Percentiles rank a stretch among this genome's conserved stretches.
Evolutionary conservation across 2,113 vertebrate genomes (phyloP).

Genomic region (Procavia capensis): DNA sequence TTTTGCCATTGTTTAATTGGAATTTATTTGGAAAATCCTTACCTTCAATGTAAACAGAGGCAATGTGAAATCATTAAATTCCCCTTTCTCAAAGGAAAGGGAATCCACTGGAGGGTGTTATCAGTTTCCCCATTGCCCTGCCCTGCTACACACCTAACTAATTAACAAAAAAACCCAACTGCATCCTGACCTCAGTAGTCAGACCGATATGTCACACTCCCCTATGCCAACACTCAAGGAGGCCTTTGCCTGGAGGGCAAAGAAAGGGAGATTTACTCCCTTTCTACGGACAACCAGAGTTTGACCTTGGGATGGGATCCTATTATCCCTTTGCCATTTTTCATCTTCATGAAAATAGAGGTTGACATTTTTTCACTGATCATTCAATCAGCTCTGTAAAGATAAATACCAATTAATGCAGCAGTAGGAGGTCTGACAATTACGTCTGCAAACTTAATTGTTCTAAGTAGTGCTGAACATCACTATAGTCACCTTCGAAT

Average conservation of each 20-base stretch:
- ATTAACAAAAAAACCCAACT: not conserved
- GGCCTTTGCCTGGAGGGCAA: not conserved
- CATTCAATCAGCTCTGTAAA: constrained; percentile 32
- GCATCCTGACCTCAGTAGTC: not conserved
- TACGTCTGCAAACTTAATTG: too few species aligned
- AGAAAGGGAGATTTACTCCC: not conserved
- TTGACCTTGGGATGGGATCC: not conserved
- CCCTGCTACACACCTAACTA: not conserved
- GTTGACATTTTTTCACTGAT: not conserved
- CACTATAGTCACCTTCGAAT: too few species aligned
- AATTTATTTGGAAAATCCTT: not conserved
- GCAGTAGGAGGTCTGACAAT: too few species aligned
- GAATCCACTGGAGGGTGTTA: not conserved
- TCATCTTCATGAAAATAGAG: not conserved
- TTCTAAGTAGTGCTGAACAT: too few species aligned
- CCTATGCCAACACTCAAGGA: not conserved
- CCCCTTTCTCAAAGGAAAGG: constrained; percentile 28
- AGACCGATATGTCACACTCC: not conserved
- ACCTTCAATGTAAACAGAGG: not conserved
- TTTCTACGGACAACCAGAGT: not conserved
- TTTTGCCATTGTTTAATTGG: not conserved
- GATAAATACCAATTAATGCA: constrained; percentile 16
- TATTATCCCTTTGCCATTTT: not conserved
- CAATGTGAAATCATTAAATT: constrained; percentile 29
- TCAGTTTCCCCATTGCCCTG: not conserved